Evolutionary conservation across 2,888 invertebrate species (phyloP), one percentile per base, ranked within the genome.

Genomic region (Phalera bucephala): DNA sequence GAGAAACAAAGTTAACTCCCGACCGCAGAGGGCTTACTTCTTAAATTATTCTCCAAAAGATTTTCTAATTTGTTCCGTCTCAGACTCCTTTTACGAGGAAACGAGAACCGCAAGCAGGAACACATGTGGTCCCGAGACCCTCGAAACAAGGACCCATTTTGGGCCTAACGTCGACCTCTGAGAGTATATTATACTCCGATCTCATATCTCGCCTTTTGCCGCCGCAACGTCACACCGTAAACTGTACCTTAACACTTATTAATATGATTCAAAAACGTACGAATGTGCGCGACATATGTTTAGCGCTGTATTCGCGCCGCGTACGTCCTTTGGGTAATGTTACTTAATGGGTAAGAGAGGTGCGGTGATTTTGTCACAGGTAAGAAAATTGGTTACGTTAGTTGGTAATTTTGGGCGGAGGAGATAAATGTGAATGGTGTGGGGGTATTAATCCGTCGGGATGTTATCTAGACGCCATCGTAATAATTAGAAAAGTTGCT

Each of bases 351-450:
- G 82, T 76, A 74, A 71, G 67, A 68, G 76, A 72, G 74, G 69
- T 60, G 65, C 61, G 72, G 80, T 81, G 87, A 88, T 89, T 89
- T 83, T 83, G 86, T 88, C 87, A 89, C 88, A 89, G 88, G 88
- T 88, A 88, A 85, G 81, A 86, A 87, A 87, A 89, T 87, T 89
- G 86, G 84, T 85, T 84, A 77, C 72, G 82, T 81, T 82, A 82
- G 78, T 80, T 79, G 80, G 79, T 83, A 80, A 85, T 86, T 81
- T 76, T 62, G n/a, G 63, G 66, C 57, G 64, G 58, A 65, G 52
- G 67, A 63, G 70, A 68, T 72, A 78, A 76, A 80, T 71, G 72
- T 68, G 77, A 75, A 77, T 81, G 77, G 80, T 73, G 66, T 66
- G 62, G 61, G 48, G 43, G 65, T 64, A 69, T 69, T 69, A 64